Conservation (phyloP, 1,140 invertebrate species). For the Drosophila sproati region DNA sequence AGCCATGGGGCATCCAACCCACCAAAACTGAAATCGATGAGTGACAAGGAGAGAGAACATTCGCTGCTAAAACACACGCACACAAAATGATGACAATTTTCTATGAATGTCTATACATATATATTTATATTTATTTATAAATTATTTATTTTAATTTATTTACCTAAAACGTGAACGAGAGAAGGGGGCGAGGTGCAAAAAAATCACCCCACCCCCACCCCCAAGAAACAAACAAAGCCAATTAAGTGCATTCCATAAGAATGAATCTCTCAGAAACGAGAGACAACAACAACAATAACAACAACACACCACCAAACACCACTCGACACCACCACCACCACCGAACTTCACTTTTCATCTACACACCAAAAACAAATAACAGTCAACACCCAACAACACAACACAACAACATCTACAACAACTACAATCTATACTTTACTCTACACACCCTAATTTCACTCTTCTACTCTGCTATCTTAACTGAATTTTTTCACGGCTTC, state of each 20-base stretch:
- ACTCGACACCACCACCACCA: constrained; percentile 28
- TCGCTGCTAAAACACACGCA: constrained; percentile 44
- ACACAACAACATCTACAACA: constrained; percentile 17
- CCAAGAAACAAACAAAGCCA: constrained; percentile 27
- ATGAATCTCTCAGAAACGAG: constrained; percentile 39
- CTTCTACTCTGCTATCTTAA: constrained; percentile 31
- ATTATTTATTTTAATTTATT: constrained; percentile 84
- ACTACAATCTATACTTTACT: constrained; percentile 16
- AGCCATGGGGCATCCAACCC: constrained; percentile 28
- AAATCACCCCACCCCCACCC: background rate
- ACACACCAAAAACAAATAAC: constrained; percentile 43
- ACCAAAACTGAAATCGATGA: constrained; percentile 35
- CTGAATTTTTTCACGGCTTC: constrained; percentile 53
- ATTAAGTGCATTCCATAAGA: constrained; percentile 73
- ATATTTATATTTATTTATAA: constrained; percentile 82
- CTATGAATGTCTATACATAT: constrained; percentile 62
- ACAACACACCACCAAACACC: constrained; percentile 28
- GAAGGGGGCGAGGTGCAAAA: constrained; percentile 30
- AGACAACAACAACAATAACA: constrained; percentile 52
- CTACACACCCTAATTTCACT: constrained; percentile 40
- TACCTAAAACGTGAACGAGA: constrained; percentile 79
- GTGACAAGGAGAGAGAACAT: constrained; percentile 68
- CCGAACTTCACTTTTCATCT: constrained; percentile 62
- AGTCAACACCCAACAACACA: constrained; percentile 36
- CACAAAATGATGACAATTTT: constrained; percentile 66